Conservation (phyloP, 2,888 invertebrate genomes). For the Drosophila picticornis region DNA sequence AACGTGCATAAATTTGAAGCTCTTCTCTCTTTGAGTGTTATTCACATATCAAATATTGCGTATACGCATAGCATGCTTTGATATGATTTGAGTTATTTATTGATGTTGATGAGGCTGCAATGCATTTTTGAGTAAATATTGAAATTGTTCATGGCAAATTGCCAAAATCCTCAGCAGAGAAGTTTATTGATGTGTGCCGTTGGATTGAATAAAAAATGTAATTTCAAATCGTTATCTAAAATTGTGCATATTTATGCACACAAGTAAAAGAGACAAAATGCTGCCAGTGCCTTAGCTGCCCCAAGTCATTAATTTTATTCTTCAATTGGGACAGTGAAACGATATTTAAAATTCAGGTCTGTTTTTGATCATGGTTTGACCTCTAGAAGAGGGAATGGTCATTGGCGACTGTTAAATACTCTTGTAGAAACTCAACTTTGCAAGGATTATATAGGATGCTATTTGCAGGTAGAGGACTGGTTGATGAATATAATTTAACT, state of each 20-base stretch:
- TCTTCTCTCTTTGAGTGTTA: constrained; percentile 24
- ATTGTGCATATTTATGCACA: neutral
- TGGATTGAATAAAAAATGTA: constrained; percentile 50
- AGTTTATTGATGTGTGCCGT: constrained; percentile 65
- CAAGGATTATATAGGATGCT: neutral
- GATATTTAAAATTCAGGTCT: neutral
- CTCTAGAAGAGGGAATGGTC: neutral
- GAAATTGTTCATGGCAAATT: constrained; percentile 51
- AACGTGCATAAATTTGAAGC: constrained; percentile 4
- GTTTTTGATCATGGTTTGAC: neutral
- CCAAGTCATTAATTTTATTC: constrained; percentile 67
- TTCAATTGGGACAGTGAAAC: constrained; percentile 17
- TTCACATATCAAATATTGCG: constrained; percentile 49
- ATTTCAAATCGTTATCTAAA: constrained; percentile 33
- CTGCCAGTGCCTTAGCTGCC: constrained; percentile 18
- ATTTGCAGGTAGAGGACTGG: too few species aligned
- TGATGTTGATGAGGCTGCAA: constrained; percentile 17
- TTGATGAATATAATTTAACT: too few species aligned
- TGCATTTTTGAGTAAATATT: constrained; percentile 53
- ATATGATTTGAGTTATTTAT: constrained; percentile 50
- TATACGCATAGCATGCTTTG: constrained; percentile 38
- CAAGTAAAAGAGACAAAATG: constrained; percentile 27
- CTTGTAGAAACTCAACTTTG: neutral
- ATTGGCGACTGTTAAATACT: neutral
- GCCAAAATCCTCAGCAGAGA: constrained; percentile 39